Evolutionary conservation across 2,113 vertebrate genomes (phyloP).

Genomic region (Indicator maculatus): DNA sequence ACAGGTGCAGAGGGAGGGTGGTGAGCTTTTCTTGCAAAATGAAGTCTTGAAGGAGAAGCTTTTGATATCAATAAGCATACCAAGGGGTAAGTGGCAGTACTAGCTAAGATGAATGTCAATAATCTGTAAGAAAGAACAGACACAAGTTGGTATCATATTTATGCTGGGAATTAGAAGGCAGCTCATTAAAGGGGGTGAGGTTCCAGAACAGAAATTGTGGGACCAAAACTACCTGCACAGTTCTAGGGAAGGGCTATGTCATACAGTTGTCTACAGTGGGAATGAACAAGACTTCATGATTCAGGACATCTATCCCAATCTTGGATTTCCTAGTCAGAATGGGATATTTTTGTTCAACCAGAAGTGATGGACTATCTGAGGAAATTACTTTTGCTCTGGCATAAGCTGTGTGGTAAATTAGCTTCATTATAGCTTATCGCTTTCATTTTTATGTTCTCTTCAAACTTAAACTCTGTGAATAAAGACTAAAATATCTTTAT

Average conservation of each 20-base stretch:
- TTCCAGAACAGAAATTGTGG: not conserved
- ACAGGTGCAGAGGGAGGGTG: not conserved
- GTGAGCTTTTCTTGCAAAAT: not conserved
- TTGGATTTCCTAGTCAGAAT: not conserved
- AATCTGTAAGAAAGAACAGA: slow-evolving; percentile 3
- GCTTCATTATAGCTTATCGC: not conserved
- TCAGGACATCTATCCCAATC: not conserved
- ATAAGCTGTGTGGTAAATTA: not conserved
- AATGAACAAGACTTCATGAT: not conserved
- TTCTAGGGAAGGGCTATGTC: not conserved
- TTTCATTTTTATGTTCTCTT: not conserved
- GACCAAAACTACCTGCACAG: not conserved
- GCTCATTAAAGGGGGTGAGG: not conserved
- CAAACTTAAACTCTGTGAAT: not conserved
- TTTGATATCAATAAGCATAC: not conserved
- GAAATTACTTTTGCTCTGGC: not conserved
- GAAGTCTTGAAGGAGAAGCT: not conserved
- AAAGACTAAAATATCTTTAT: not conserved
- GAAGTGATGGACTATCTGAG: not conserved
- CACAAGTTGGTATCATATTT: not conserved
- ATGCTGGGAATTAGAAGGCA: not conserved
- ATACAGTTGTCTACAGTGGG: not conserved
- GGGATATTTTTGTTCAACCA: not conserved
- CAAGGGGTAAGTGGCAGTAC: not conserved
- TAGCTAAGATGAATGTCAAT: not conserved